Evolutionary conservation across 2,113 vertebrate species (phyloP).

Genomic region (Perognathus longimembris): DNA sequence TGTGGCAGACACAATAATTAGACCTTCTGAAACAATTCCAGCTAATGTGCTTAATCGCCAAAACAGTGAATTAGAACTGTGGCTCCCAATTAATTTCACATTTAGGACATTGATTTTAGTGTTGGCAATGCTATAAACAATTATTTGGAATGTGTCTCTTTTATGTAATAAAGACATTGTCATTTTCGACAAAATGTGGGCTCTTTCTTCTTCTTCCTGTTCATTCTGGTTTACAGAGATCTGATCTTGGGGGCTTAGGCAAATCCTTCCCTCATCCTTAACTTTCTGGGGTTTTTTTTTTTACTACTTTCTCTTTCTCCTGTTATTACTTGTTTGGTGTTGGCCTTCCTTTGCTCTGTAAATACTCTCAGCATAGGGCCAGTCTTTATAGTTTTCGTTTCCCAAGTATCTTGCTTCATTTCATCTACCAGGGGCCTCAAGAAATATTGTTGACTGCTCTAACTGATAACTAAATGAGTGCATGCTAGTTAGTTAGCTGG

Average conservation of each 20-base stretch:
- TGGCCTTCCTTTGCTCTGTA: not conserved
- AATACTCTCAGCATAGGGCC: not conserved
- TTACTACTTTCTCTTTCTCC: no score
- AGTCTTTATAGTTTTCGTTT: not conserved
- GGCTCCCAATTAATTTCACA: constrained; percentile 84
- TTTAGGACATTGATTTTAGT: constrained; percentile 78
- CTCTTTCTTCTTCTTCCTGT: not conserved
- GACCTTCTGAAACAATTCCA: constrained; percentile 86
- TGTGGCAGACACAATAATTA: constrained; percentile 91
- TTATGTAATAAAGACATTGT: constrained; percentile 37
- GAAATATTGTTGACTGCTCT: not conserved
- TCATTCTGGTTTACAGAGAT: not conserved
- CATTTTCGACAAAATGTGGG: constrained; percentile 11
- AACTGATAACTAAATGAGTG: not conserved
- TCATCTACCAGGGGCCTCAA: not conserved
- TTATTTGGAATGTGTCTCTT: constrained; percentile 67
- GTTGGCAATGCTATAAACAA: constrained; percentile 67
- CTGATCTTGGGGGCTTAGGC: not conserved
- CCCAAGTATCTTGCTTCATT: not conserved
- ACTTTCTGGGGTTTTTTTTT: no score
- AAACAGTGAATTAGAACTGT: constrained; percentile 80
- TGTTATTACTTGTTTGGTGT: not conserved
- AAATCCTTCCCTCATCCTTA: not conserved
- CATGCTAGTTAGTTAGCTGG: not conserved
- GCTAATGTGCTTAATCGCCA: constrained; percentile 85